These are phyloP conservation scores for Actinernus sp. DNA, from an alignment of 92 coral and sea anemone species.

Conservation along the genomic window DNA sequence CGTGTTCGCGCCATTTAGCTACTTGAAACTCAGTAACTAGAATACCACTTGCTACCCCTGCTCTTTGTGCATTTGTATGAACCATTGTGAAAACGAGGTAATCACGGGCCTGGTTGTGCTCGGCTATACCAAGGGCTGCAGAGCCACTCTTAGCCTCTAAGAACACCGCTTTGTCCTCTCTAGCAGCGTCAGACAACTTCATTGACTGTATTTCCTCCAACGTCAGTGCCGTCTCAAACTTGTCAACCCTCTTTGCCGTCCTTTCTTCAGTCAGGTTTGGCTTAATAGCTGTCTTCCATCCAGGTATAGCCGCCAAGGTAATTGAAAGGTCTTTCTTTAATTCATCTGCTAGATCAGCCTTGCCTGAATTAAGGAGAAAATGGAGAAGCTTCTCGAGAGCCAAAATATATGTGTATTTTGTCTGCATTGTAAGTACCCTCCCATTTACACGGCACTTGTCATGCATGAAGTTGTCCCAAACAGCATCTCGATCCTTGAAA, in stretches of 20 bases:
- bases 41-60: conserved; percentile 5
- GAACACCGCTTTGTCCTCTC: background rate
- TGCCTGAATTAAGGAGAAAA: background rate
- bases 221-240: background rate
- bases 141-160: no score
- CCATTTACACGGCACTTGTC: background rate
- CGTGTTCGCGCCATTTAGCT: conserved; percentile 4
- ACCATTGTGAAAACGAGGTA: conserved; percentile 4
- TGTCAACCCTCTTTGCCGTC: background rate
- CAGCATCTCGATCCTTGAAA: background rate
- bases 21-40: background rate
- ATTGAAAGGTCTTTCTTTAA: background rate
- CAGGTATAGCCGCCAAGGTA: background rate
- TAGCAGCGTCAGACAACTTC: background rate
- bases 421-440: conserved; percentile 1
- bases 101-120: conserved; percentile 7
- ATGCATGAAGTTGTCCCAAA: conserved; percentile 12
- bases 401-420: conserved; percentile 2
- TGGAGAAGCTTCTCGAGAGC: conserved; percentile 7
- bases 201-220: conserved; percentile 2
- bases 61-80: conserved; percentile 2
- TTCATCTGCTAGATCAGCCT: background rate
- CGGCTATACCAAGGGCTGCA: no score
- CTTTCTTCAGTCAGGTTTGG: conserved; percentile 4
- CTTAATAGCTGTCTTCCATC: conserved; percentile 9